Conservation (phyloP, 30 jellyfish, hydroid and myxozoan genomes). For the Cassiopea xamachana region DNA sequence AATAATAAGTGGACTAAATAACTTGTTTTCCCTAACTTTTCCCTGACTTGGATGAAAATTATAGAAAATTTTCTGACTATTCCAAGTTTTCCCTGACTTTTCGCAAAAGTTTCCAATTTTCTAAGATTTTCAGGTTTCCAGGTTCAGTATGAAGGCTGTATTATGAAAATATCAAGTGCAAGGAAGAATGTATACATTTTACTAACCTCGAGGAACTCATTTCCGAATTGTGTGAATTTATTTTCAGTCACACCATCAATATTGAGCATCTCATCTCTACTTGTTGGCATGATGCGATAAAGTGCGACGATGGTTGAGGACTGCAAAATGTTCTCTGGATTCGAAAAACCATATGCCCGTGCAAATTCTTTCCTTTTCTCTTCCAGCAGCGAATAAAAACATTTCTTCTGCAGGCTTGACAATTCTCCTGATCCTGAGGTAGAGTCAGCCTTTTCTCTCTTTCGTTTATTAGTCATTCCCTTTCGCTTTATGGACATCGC, state of each 20-base stretch:
- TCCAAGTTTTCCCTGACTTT: too few species aligned
- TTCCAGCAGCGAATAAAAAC: conserved; percentile 56
- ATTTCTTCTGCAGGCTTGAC: conserved; percentile 71
- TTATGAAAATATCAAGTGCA: not conserved
- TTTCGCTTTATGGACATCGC: conserved; percentile 45
- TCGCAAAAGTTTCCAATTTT: too few species aligned
- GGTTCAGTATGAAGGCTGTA: not conserved
- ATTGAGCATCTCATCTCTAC: conserved; percentile 76
- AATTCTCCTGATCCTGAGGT: conserved; percentile 61
- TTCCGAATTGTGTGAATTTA: conserved; percentile 89
- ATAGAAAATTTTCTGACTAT: too few species aligned
- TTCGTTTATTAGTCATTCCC: conserved; percentile 28
- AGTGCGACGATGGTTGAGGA: conserved; percentile 59
- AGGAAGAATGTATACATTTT: not conserved
- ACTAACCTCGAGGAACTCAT: conserved; percentile 79
- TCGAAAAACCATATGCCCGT: conserved; percentile 44
- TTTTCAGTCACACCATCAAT: conserved; percentile 84
- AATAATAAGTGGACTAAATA: too few species aligned
- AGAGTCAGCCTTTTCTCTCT: conserved; percentile 51
- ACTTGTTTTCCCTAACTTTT: too few species aligned
- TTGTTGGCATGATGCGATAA: conserved; percentile 75
- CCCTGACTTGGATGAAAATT: too few species aligned
- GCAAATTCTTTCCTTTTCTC: conserved; percentile 86
- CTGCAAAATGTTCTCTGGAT: conserved; percentile 78
- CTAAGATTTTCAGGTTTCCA: not conserved